A percentile compares a stretch with the other conserved stretches of the same genome.
Conservation (phyloP, 2,888 invertebrate genomes). For the Silvanus unidentatus region DNA sequence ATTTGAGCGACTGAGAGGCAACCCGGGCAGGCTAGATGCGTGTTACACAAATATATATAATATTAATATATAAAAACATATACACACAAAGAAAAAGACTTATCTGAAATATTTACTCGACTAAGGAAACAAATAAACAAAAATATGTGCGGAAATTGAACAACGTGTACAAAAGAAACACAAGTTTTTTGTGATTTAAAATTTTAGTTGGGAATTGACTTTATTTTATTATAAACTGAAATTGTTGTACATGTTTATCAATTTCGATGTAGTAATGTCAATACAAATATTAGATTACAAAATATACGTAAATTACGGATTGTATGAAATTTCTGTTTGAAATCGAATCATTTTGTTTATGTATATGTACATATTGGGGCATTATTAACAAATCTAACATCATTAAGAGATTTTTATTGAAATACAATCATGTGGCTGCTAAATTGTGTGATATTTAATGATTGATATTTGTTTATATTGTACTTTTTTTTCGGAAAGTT, state of each 20-base stretch:
- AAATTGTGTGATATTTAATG: slow-evolving; percentile 2
- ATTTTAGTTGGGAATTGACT: background rate
- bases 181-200: background rate
- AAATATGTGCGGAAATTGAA: no score
- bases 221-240: background rate
- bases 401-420: slow-evolving; percentile 2
- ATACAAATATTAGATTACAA: slow-evolving; percentile 6
- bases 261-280: slow-evolving; percentile 14
- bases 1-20: slow-evolving; percentile 46
- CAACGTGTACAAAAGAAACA: background rate
- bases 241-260: slow-evolving; percentile 11
- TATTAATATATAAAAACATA: slow-evolving; percentile 1
- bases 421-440: background rate
- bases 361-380: no score
- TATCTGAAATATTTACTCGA: slow-evolving; percentile 16
- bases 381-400: no score
- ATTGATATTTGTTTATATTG: background rate
- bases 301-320: background rate
- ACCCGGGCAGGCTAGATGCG: slow-evolving; percentile 50
- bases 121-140: background rate
- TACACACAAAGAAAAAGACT: slow-evolving; percentile 22
- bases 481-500: background rate
- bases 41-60: slow-evolving; percentile 26
- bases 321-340: no score
- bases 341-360: no score